These are phyloP conservation scores for Conopomorpha cramerella DNA, from an alignment of 1,140 invertebrate genomes.

Conservation along the genomic window DNA sequence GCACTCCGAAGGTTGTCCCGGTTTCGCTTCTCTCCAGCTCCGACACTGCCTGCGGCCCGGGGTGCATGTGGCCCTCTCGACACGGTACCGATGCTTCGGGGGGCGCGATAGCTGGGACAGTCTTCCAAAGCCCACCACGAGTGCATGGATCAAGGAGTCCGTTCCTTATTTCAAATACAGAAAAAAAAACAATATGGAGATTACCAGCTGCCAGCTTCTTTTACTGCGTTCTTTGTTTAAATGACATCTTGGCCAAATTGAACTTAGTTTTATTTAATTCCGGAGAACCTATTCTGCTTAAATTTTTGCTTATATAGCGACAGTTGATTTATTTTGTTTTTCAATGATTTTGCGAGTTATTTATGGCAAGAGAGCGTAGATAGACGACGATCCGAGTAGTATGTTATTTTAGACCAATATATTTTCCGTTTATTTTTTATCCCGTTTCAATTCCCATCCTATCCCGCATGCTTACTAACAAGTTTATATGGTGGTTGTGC, in stretches of 20 bases:
- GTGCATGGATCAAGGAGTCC: too few relatives aligned
- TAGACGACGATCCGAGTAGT: slow-evolving; percentile 43
- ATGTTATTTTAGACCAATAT: slow-evolving; percentile 55
- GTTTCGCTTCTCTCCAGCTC: slow-evolving; percentile 54
- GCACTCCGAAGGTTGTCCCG: slow-evolving; percentile 62
- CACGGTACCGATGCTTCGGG: too few relatives aligned
- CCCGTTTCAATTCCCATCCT: slow-evolving; percentile 26
- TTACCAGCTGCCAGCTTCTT: too few relatives aligned
- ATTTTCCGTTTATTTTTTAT: slow-evolving; percentile 46
- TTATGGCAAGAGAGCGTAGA: slow-evolving; percentile 25
- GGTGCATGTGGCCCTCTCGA: too few relatives aligned
- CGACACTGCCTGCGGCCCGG: slow-evolving; percentile 20
- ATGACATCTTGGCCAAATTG: slow-evolving; percentile 57
- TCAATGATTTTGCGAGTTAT: slow-evolving; percentile 33
- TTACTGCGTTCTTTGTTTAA: slow-evolving; percentile 33
- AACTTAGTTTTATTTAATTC: slow-evolving; percentile 57
- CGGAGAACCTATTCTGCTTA: slow-evolving; percentile 61
- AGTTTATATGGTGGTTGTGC: slow-evolving; percentile 30
- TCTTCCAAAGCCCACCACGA: slow-evolving; percentile 29
- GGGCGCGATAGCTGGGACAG: too few relatives aligned
- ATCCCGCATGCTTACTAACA: slow-evolving; percentile 47
- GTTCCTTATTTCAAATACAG: too few relatives aligned
- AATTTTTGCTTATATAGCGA: slow-evolving; percentile 55
- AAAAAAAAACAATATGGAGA: too few relatives aligned
- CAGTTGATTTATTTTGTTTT: slow-evolving; percentile 50